Evolutionary conservation across 2,797 vertebrate species (phyloP), one percentile per base, ranked within the genome.

Genomic region (Malacoraja senta): DNA sequence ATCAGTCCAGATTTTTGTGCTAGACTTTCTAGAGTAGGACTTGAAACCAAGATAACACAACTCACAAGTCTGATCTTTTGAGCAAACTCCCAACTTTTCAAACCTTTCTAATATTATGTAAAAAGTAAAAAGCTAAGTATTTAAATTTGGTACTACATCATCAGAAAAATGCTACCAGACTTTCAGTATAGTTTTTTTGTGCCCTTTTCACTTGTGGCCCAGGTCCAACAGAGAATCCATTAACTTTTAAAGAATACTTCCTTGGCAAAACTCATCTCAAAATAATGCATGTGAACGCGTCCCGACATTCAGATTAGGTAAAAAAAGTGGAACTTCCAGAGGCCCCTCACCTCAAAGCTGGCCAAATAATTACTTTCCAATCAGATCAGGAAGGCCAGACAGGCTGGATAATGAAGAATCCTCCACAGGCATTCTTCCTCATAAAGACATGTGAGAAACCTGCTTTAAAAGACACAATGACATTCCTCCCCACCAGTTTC

Each of bases 391-490:
- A 94, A 95, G 94, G 94, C 94, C 95, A 95, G 94, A 94, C 93
- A 93, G 94, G 92, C 93, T 94, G 94, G 95, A 95, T 95, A 95
- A 96, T 94, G 95, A 95, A 95, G 95, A 95, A 95, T 76, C 94
- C 93, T 94, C 94, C 94, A 94, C 94, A 95, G 71, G 94, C 95
- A 94, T 95, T 95, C 95, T 93, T 93, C 94, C 95, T 95, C 94
- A 96, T 93, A 95, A 95, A 95, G 95, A 94, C 76, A 94, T 94
- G 95, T 95, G 95, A 95, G 95, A 96, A 96, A 95, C 95, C 94
- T 95, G 94, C 96, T 97, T 96, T 97, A 95, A 76, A 97, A 97
- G 96, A 95, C 95, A 97, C 95, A 95, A 96, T 96, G 96, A 96
- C 96, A 97, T 97, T 97, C 96, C 95, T 96, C 94, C 94, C 21